Evolutionary conservation across 1,140 invertebrate species (phyloP), one percentile per base, ranked within the genome.

Genomic region (Wiebesia pumilae): DNA sequence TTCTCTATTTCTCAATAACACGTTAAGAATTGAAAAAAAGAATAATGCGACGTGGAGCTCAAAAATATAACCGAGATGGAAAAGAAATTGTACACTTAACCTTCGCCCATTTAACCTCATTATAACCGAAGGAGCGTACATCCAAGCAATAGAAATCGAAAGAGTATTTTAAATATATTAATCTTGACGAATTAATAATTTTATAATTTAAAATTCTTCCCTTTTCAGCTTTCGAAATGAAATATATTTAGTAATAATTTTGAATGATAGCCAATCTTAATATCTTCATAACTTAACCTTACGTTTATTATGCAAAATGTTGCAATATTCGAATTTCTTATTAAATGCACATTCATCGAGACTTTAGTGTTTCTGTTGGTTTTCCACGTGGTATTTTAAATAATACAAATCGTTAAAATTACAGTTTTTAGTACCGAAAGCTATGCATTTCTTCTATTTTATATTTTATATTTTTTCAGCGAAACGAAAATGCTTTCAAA

Each of bases 11-110:
- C 58, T 35, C 78, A 33, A 80, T 73, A 73, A 73, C 35, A 73
- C 69, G 38, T 73, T 27, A 73, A 73, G 69, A 73, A 73, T 73
- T 73, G 69, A 21, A 73, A 73, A 73, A 38, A 21, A 73, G 69
- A 24, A 69, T 69, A 16, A 69, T 69, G 35, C 33, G 65, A 69
- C 14, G 33, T 79, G 12, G n/a, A 79, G 30, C n/a, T 24, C 16
- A 43, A 75, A 3, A 75, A 75, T 40, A 75, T 43, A 43, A 38
- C 12, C 7, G 6, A 43, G 71, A 1, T 75, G 6, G 38, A 43
- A 43, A 75, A 75, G n/a, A 75, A 6, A 35, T 71, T 35, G 0
- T 71, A 71, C 27, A 62, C 10, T 27, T 27, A 19, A 62, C 1
- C 3, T 62, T 62, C 10, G n/a, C 27, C 27, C 58, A 62, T 62